These are phyloP conservation scores for Drosophila jambulina DNA, from an alignment of 1,140 invertebrate species.

Conservation along the genomic window DNA sequence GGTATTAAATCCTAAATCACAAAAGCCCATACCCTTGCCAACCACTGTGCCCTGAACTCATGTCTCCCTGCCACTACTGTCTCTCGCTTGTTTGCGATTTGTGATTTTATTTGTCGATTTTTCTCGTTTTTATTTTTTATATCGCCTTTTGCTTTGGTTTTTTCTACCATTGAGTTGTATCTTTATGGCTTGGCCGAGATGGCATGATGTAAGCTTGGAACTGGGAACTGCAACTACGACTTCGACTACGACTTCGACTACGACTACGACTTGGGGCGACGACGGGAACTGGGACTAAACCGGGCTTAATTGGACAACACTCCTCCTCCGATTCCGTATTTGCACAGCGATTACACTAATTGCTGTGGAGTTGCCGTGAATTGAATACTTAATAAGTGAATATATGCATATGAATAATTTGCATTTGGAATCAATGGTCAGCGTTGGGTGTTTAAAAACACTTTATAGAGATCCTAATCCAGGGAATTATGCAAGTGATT, in stretches of 20 bases:
- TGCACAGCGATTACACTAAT: constrained; percentile 51
- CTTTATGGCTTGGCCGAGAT: constrained; percentile 33
- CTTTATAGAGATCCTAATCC: constrained; percentile 27
- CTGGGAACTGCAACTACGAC: constrained; percentile 7
- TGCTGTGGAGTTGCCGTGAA: constrained; percentile 43
- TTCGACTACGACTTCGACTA: constrained; percentile 2
- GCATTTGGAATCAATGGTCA: constrained; percentile 36
- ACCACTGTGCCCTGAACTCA: constrained; percentile 33
- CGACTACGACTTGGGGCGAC: constrained; percentile 5
- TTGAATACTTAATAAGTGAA: constrained; percentile 32
- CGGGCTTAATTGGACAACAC: constrained; percentile 55
- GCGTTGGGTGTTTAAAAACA: constrained; percentile 34
- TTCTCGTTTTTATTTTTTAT: constrained; percentile 55
- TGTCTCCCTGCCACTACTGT: constrained; percentile 22
- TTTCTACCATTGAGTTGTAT: constrained; percentile 46
- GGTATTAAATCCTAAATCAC: background rate
- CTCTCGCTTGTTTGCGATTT: constrained; percentile 51
- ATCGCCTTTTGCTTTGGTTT: constrained; percentile 43
- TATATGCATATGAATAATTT: constrained; percentile 46
- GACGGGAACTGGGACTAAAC: constrained; percentile 36
- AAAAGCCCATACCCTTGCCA: background rate
- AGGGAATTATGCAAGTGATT: constrained; percentile 3
- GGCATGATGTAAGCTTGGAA: constrained; percentile 55
- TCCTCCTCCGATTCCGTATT: constrained; percentile 41
- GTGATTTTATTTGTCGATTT: constrained; percentile 62